Conservation (phyloP, 23 tunicate genomes). For the Halocynthia aurantium region DNA sequence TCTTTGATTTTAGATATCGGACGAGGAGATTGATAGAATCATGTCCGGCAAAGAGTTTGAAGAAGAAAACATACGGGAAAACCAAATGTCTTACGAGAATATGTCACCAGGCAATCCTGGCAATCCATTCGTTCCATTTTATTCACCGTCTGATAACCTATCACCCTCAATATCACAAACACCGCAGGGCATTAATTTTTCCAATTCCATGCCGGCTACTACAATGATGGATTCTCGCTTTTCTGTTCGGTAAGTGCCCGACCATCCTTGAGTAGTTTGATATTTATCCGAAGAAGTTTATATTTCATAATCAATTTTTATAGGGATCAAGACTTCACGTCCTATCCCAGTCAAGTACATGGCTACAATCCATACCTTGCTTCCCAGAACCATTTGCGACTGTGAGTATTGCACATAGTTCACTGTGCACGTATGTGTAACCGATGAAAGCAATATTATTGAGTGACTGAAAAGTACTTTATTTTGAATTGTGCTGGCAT, state of each 20-base stretch:
- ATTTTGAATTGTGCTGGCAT: not conserved
- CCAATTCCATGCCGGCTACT: not conserved
- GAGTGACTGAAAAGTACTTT: not conserved
- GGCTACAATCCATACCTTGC: constrained; percentile 25
- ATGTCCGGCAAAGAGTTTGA: constrained; percentile 90
- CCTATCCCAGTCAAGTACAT: not conserved
- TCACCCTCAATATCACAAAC: constrained; percentile 7
- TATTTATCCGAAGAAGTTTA: not conserved
- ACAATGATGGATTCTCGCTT: too few species aligned
- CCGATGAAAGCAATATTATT: not conserved
- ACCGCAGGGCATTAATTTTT: not conserved
- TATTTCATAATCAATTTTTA: not conserved
- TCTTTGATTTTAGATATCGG: constrained; percentile 34
- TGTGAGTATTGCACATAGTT: constrained; percentile 12
- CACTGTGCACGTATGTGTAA: not conserved
- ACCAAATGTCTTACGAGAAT: constrained; percentile 11
- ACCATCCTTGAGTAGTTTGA: not conserved
- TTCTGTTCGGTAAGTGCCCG: not conserved
- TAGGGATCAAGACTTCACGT: not conserved
- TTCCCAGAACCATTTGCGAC: not conserved
- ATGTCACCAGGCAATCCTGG: constrained; percentile 11
- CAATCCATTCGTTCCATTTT: constrained; percentile 31
- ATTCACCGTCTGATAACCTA: constrained; percentile 19
- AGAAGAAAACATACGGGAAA: constrained; percentile 52
- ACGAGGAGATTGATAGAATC: constrained; percentile 88